phyloP scores from a whole-genome alignment of 2,797 vertebrate species.

The Lutra lutra region DNA sequence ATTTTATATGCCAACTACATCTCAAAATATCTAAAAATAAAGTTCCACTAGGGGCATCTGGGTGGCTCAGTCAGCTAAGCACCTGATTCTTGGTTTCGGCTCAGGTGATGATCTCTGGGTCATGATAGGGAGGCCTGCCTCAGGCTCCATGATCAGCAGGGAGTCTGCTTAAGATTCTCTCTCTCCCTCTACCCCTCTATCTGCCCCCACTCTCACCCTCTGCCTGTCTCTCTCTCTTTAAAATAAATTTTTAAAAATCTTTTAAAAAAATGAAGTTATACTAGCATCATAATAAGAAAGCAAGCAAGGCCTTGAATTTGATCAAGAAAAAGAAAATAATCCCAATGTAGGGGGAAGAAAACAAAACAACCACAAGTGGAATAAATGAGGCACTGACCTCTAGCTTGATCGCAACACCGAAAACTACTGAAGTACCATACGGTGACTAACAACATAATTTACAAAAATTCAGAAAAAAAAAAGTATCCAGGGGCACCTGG shows the following conservation, averaged over 20 bases:
- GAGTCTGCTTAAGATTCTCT: not conserved
- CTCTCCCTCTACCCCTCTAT: not conserved
- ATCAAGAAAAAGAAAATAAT: not conserved
- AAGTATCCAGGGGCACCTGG: no score
- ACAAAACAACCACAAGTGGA: not conserved
- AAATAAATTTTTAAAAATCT: not conserved
- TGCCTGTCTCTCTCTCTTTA: not conserved
- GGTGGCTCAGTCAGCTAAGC: not conserved
- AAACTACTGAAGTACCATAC: no score
- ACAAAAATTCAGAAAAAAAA: no score
- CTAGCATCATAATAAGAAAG: not conserved
- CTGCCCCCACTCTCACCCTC: not conserved
- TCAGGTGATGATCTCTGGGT: not conserved
- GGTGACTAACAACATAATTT: no score
- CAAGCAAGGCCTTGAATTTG: not conserved
- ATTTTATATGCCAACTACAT: not conserved
- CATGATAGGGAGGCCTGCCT: not conserved
- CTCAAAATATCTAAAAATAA: not conserved
- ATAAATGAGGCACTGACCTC: not conserved
- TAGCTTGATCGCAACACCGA: not conserved
- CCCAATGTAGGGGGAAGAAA: not conserved
- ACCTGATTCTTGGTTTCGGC: not conserved
- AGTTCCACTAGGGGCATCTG: not conserved
- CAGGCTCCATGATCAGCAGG: accelerated
- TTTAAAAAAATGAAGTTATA: no score